Evolutionary conservation across 1,140 invertebrate genomes (phyloP).

Genomic region (Hirudo medicinalis): DNA sequence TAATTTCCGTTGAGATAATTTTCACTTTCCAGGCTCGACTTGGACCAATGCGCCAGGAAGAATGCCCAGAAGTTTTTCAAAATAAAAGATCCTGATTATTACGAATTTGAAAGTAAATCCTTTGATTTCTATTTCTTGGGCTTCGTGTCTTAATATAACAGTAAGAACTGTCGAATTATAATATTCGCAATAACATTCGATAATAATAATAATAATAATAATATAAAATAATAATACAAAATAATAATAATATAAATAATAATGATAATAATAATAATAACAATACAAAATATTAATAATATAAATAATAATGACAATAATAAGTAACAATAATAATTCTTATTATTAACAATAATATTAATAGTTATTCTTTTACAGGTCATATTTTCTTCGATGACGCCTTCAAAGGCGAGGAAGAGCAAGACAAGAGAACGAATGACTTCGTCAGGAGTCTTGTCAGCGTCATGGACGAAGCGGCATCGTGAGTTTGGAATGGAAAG

Average conservation of each 20-base stretch:
- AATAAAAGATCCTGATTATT: conserved; percentile 88
- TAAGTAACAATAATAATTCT: no score
- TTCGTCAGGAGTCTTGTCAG: conserved; percentile 84
- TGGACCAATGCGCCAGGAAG: conserved; percentile 36
- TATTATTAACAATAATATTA: no score
- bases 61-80: conserved; percentile 74
- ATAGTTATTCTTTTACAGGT: conserved; percentile 47
- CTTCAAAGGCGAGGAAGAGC: conserved; percentile 86
- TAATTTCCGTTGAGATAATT: not conserved
- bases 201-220: no score
- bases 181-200: no score
- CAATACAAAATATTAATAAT: no score
- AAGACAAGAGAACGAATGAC: conserved; percentile 83
- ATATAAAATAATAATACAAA: no score
- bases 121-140: not conserved
- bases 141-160: no score
- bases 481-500: conserved; percentile 31
- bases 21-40: conserved; percentile 31
- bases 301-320: no score
- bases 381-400: conserved; percentile 98
- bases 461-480: conserved; percentile 86
- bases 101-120: conserved; percentile 71
- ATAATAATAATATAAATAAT: no score
- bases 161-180: conserved; percentile 33
- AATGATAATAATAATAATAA: no score